Percentiles rank a stretch among this genome's conserved stretches.
Evolutionary conservation across 2,113 vertebrate genomes (phyloP).

Genomic region (Daubentonia madagascariensis): DNA sequence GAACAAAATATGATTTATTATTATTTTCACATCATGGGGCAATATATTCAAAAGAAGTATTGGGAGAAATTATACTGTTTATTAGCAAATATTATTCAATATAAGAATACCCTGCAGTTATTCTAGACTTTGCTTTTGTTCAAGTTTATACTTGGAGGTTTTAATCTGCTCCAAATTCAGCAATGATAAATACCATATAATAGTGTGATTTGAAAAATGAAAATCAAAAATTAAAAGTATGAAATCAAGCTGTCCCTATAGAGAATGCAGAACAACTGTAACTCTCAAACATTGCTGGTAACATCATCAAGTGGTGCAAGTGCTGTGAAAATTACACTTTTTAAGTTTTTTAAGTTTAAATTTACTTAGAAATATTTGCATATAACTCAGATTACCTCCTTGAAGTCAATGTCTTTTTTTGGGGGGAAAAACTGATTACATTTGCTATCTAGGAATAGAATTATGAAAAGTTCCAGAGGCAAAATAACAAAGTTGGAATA

Average conservation of each 20-base stretch:
- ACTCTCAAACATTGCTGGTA: background rate
- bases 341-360: background rate
- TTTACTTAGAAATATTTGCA: background rate
- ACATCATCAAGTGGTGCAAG: background rate
- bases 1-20: background rate
- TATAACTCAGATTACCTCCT: background rate
- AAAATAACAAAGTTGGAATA: background rate
- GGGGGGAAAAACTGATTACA: background rate
- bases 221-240: background rate
- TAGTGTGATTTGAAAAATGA: background rate
- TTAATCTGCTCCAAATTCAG: background rate
- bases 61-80: background rate
- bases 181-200: background rate
- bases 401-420: background rate
- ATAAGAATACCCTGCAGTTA: background rate
- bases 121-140: background rate
- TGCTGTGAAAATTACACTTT: background rate
- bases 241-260: background rate
- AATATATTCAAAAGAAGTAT: background rate
- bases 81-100: background rate
- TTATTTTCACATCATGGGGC: background rate
- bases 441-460: background rate
- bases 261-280: background rate
- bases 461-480: background rate
- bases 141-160: background rate